Evolutionary conservation across 2,888 invertebrate genomes (phyloP).

Genomic region (Eueremaeus valkanovi): DNA sequence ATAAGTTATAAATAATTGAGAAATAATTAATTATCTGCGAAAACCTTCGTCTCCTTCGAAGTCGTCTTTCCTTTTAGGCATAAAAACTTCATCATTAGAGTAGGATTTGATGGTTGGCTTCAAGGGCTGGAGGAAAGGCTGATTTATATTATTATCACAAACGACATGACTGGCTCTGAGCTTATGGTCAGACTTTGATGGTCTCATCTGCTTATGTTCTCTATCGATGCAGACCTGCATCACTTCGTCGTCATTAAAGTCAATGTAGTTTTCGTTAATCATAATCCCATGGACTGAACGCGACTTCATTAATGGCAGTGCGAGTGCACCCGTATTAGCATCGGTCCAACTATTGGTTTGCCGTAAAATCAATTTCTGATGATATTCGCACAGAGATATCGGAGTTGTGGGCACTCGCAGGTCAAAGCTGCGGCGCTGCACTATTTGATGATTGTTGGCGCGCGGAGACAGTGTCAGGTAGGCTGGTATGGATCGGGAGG

Average conservation of each 20-base stretch:
- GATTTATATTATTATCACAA: slow-evolving; percentile 24
- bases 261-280: neutral
- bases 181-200: slow-evolving; percentile 7
- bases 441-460: slow-evolving; percentile 1
- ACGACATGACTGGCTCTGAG: neutral
- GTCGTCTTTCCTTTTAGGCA: neutral
- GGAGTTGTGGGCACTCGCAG: slow-evolving; percentile 18
- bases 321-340: neutral
- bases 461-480: slow-evolving; percentile 52
- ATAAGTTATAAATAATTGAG: neutral
- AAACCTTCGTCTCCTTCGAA: too few species aligned
- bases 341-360: neutral
- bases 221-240: slow-evolving; percentile 26
- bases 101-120: slow-evolving; percentile 23
- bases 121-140: slow-evolving; percentile 18
- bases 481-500: slow-evolving; percentile 55
- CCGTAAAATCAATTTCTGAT: slow-evolving; percentile 6
- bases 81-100: slow-evolving; percentile 34
- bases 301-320: slow-evolving; percentile 27
- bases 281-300: slow-evolving; percentile 20
- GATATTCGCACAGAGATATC: slow-evolving; percentile 8
- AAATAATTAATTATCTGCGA: neutral
- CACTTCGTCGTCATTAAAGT: slow-evolving; percentile 27
- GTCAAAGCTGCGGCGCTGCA: slow-evolving; percentile 20
- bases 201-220: neutral